phyloP scores from a whole-genome alignment of 1,140 invertebrate genomes.

The Heliothis subflexa region DNA sequence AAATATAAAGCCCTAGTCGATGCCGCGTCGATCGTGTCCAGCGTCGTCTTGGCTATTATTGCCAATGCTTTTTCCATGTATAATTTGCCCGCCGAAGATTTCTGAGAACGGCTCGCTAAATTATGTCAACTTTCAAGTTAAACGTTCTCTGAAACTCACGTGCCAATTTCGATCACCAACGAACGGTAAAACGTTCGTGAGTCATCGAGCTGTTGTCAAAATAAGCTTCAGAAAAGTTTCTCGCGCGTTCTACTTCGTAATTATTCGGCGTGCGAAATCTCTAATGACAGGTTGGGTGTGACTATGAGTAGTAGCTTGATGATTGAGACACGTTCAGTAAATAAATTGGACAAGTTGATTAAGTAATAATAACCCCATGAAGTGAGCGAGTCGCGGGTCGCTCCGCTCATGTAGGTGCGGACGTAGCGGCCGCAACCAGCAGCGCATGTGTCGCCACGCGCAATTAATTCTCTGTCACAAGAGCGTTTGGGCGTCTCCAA shows the following conservation, averaged over 20 bases:
- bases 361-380: background rate
- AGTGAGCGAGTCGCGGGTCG: conserved; percentile 42
- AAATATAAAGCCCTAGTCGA: conserved; percentile 72
- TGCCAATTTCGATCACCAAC: conserved; percentile 46
- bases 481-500: conserved; percentile 83
- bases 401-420: conserved; percentile 54
- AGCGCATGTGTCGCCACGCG: conserved; percentile 81
- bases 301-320: conserved; percentile 33
- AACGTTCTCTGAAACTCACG: conserved; percentile 49
- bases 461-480: conserved; percentile 86
- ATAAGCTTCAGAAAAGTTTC: conserved; percentile 34
- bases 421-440: conserved; percentile 54
- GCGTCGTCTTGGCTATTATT: conserved; percentile 47
- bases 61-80: conserved; percentile 50
- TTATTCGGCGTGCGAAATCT: conserved; percentile 33
- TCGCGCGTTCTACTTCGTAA: conserved; percentile 14
- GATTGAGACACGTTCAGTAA: conserved; percentile 28
- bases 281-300: conserved; percentile 34
- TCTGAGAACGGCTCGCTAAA: conserved; percentile 41
- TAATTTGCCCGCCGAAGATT: conserved; percentile 45
- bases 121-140: conserved; percentile 44
- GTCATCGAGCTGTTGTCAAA: conserved; percentile 37
- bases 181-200: conserved; percentile 43
- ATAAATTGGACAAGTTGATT: conserved; percentile 27
- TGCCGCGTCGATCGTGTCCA: conserved; percentile 55